phyloP scores from a whole-genome alignment of 2,113 vertebrate species.

The Sturnus vulgaris region DNA sequence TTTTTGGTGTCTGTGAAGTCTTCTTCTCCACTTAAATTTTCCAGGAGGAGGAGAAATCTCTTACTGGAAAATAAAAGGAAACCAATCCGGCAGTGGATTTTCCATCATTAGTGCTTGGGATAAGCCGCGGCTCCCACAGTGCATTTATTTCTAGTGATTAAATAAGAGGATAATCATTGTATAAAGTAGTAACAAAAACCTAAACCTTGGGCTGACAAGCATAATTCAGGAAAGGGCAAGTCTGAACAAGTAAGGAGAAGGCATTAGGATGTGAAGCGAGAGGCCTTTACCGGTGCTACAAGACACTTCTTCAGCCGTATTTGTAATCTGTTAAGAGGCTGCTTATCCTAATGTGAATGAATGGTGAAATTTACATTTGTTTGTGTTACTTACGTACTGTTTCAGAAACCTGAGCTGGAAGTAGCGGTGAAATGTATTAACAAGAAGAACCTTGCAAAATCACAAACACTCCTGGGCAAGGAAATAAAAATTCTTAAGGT shows the following conservation, averaged over 20 bases:
- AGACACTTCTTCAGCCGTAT: background rate
- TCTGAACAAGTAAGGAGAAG: constrained; percentile 30
- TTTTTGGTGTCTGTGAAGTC: background rate
- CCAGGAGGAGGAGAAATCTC: background rate
- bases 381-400: background rate
- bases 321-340: background rate
- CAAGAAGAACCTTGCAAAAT: constrained; percentile 95
- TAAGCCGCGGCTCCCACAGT: constrained; percentile 10
- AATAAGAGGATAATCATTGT: constrained; percentile 32
- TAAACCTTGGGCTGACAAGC: background rate
- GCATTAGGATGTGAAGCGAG: background rate
- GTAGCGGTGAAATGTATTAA: constrained; percentile 98
- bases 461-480: constrained; percentile 89
- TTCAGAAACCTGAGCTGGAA: constrained; percentile 89
- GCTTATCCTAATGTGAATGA: background rate
- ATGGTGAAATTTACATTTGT: background rate
- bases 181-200: background rate
- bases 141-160: constrained; percentile 27
- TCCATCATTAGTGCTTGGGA: background rate
- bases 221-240: constrained; percentile 27
- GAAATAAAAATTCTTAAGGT: constrained; percentile 98
- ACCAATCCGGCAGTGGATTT: background rate
- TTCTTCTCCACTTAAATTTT: background rate
- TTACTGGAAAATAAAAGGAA: background rate
- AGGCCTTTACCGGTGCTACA: background rate